Conservation (phyloP, 2,888 invertebrate species). For the Caenorhabditis virilis region DNA sequence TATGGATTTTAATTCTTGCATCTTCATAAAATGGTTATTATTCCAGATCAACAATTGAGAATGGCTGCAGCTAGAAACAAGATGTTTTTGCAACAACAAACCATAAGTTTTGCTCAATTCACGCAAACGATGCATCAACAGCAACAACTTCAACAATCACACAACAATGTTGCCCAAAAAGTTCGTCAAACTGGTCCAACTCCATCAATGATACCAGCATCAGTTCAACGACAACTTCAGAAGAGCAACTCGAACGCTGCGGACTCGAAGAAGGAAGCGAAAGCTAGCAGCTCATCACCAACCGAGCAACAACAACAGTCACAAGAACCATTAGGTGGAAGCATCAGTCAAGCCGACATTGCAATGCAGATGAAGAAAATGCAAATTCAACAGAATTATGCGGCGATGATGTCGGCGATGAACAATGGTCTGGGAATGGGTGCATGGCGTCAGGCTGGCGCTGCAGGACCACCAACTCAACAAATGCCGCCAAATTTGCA, state of each 20-base stretch:
- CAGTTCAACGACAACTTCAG: conserved; percentile 50
- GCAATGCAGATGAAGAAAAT: conserved; percentile 26
- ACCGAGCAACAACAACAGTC: conserved; percentile 6
- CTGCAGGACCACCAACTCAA: conserved; percentile 9
- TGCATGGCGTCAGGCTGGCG: conserved; percentile 12
- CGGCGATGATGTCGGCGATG: conserved; percentile 49
- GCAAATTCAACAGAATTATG: conserved; percentile 53
- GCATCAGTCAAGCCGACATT: not conserved
- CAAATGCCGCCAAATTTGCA: conserved; percentile 27
- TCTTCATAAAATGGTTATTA: not conserved
- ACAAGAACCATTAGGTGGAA: not conserved
- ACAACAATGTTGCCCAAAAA: conserved; percentile 16
- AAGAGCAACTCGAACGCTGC: conserved; percentile 29
- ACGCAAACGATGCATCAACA: conserved; percentile 15
- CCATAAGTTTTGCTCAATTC: conserved; percentile 17
- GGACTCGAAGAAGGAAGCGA: conserved; percentile 38
- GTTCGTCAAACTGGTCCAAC: conserved; percentile 5
- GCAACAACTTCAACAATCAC: conserved; percentile 18
- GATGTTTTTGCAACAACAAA: conserved; percentile 29
- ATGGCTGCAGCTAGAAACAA: conserved; percentile 30
- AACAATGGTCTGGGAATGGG: conserved; percentile 39
- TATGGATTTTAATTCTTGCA: no score
- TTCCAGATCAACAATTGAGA: conserved; percentile 30
- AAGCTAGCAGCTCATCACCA: conserved; percentile 16
- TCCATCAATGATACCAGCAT: conserved; percentile 50